Evolutionary conservation across 2,113 vertebrate genomes (phyloP), one percentile per base, ranked within the genome.

Genomic region (Prionailurus bengalensis): DNA sequence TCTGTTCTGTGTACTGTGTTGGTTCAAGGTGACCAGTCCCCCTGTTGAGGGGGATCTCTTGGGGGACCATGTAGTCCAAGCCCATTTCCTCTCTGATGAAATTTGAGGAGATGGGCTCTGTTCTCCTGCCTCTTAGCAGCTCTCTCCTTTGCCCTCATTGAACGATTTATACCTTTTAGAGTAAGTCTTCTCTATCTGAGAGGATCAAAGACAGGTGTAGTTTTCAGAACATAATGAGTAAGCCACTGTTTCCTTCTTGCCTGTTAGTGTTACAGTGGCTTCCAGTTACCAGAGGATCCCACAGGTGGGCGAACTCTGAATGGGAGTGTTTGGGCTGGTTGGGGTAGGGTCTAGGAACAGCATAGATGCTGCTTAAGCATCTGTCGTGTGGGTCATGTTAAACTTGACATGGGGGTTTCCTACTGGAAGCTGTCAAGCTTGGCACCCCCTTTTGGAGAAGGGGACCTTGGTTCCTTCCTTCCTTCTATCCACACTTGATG

Each of bases 401-500:
- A 99, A 98, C 91, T 97, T 98, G 98, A 98, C 94, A 80, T 98
- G 98, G 5, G 98, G 98, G 96, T 95, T 98, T 99, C 99, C 98
- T 97, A 99, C 98, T 23, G 98, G 98, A 42, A 99, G 97, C 99
- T 99, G 95, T 99, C 98, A 2, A 99, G 98, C 36, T 98, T 99
- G 96, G 99, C 99, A 63, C 99, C 98, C 5, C 99, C 98, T 95
- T 99, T 99, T 99, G 45, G 99, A 98, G 95, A 99, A 99, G 95
- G 98, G 99, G 98, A 99, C 99, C 96, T 99, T 99, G 97, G 99
- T 42, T 42, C 42, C 42, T 99, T 65, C 98, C 99, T 95, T 99
- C 98, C 58, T 61, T 80, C 27, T 9, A 68, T 53, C 11, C 27
- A 27, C 8, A 11, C 96, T 99, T 99, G 98, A 99, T 99, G 97